Evolutionary conservation across 2,888 invertebrate genomes (phyloP).

Genomic region (Dicyrtomina minuta): DNA sequence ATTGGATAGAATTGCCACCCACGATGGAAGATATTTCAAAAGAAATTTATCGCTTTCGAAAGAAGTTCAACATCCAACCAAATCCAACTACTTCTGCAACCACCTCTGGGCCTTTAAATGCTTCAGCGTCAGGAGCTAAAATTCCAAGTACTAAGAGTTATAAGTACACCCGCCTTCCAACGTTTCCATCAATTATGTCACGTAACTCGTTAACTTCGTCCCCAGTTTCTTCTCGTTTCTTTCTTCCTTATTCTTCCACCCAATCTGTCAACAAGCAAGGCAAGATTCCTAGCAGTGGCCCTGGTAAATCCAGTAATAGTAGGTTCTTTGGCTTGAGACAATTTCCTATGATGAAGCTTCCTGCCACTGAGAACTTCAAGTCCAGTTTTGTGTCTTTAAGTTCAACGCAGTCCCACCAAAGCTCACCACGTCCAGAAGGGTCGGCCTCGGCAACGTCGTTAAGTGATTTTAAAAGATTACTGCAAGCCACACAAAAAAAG

Average conservation of each 20-base stretch:
- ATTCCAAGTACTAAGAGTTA: conserved; percentile 23
- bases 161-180: conserved; percentile 22
- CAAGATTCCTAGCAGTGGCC: background rate
- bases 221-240: conserved; percentile 32
- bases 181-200: background rate
- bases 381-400: background rate
- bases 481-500: conserved; percentile 48
- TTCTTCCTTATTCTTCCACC: conserved; percentile 23
- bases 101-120: background rate
- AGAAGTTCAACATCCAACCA: conserved; percentile 53
- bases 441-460: conserved; percentile 44
- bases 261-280: conserved; percentile 16
- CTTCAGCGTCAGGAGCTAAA: background rate
- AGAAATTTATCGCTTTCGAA: conserved; percentile 53
- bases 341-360: conserved; percentile 2
- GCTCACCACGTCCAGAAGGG: background rate
- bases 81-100: conserved; percentile 36
- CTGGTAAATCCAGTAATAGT: conserved; percentile 1
- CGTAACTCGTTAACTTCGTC: conserved; percentile 37
- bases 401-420: no score
- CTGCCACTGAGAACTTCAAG: background rate
- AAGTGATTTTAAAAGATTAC: conserved; percentile 49
- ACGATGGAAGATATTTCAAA: conserved; percentile 53
- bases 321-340: conserved; percentile 15
- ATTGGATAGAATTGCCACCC: conserved; percentile 50